Evolutionary conservation across 2,888 invertebrate genomes (phyloP), one percentile per base, ranked within the genome.

Genomic region (Zonitis immaculata): DNA sequence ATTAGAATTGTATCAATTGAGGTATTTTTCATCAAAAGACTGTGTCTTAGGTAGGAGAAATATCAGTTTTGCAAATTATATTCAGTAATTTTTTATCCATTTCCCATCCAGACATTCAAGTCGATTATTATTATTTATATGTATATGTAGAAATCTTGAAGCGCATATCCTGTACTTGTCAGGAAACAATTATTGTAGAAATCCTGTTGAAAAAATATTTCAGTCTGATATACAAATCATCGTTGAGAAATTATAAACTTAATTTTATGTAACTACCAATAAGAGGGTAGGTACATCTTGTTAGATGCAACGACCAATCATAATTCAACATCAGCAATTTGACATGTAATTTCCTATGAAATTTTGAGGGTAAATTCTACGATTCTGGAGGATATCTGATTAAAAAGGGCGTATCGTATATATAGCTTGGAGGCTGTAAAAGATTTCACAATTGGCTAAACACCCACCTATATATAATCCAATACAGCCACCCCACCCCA

Each of bases 331-430:
- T 58, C 66, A 56, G 59, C 66, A 65, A 69, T 67, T 66, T 65
- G 60, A 64, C 63, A 62, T 65, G 66, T 67, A 70, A 70, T 70
- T 70, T 70, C 70, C 70, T 67, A 58, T 62, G 61, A 64, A 67
- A 68, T 67, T 67, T 67, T 59, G 22, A 54, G 56, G 57, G 58
- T 55, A 65, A 62, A 61, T 59, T 59, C 44, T 55, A 56, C 60
- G 59, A 60, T 63, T 64, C 63, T 58, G 58, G 39, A 60, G 67
- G 65, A 66, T 63, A 67, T 70, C 63, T 60, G 58, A 63, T 68
- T 68, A 68, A 65, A 64, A 62, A 63, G 67, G 68, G 65, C 64
- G 65, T 63, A 58, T 55, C 60, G 60, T 61, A 58, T 64, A 61
- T 51, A 59, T 64, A 51, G 63, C 66, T 57, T 42, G 44, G 12